phyloP scores from a whole-genome alignment of 2,113 vertebrate genomes.

The Microcebus ravelobensis region DNA sequence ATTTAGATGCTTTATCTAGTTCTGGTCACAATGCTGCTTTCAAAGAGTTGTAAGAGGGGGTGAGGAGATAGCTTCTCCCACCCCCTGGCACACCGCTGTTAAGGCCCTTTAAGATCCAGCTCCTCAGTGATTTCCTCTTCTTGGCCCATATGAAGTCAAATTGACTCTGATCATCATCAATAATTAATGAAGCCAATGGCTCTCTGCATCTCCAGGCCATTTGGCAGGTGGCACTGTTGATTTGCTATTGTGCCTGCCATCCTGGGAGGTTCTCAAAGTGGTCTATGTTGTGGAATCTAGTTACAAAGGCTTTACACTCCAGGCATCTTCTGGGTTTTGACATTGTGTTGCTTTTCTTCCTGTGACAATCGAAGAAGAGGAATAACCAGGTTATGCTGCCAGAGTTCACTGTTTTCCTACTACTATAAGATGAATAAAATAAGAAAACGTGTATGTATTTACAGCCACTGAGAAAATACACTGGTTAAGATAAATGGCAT shows the following conservation, averaged over 20 bases:
- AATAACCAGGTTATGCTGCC: conserved; percentile 59
- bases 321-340: conserved; percentile 65
- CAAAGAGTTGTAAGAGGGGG: conserved; percentile 13
- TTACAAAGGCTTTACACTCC: conserved; percentile 59
- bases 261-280: conserved; percentile 75
- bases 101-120: conserved; percentile 70
- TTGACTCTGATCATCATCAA: conserved; percentile 77
- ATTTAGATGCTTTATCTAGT: conserved; percentile 43
- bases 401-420: conserved; percentile 44
- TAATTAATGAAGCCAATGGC: conserved; percentile 71
- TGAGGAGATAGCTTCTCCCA: neutral
- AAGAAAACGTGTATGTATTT: conserved; percentile 83
- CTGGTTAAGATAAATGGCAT: conserved; percentile 84
- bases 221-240: conserved; percentile 76
- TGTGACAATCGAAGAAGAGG: conserved; percentile 40
- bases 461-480: conserved; percentile 83
- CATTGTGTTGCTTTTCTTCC: conserved; percentile 38
- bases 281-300: conserved; percentile 65
- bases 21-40: conserved; percentile 57
- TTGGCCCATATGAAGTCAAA: conserved; percentile 77
- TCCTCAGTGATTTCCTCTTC: conserved; percentile 76
- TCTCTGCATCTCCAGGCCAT: conserved; percentile 72
- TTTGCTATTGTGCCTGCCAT: conserved; percentile 68
- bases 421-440: conserved; percentile 78
- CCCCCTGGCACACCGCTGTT: neutral